A percentile compares a stretch with the other conserved stretches of the same genome.
Conservation (phyloP, 1,140 invertebrate genomes). For the Leguminivora glycinivorella region DNA sequence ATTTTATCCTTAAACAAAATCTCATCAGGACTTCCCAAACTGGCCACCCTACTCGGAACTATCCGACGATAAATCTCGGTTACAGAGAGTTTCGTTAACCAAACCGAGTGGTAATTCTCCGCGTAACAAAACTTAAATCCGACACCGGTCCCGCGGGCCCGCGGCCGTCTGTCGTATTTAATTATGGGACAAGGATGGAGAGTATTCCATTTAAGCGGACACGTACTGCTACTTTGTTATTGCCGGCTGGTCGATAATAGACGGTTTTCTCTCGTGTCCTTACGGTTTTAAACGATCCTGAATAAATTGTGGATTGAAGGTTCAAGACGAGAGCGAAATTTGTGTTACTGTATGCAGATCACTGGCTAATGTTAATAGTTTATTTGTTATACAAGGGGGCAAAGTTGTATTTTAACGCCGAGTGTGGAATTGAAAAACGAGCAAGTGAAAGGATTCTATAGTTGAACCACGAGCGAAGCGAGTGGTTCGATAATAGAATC, state of each 20-base stretch:
- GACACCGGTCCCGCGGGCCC: slow-evolving; percentile 18
- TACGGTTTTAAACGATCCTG: too few relatives aligned
- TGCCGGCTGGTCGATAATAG: not conserved
- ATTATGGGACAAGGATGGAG: slow-evolving; percentile 20
- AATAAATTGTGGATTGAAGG: too few relatives aligned
- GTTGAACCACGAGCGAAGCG: too few relatives aligned
- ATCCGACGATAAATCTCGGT: slow-evolving; percentile 21
- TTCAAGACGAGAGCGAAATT: too few relatives aligned
- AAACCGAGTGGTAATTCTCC: slow-evolving; percentile 25
- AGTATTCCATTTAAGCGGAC: slow-evolving; percentile 23
- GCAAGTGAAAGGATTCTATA: too few relatives aligned
- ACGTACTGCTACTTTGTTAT: slow-evolving; percentile 8
- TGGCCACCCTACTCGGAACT: slow-evolving; percentile 11
- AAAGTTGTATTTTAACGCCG: too few relatives aligned
- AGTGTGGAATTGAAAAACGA: too few relatives aligned
- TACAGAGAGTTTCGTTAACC: slow-evolving; percentile 26
- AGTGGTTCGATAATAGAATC: too few relatives aligned
- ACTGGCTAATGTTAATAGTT: too few relatives aligned
- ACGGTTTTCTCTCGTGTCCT: not conserved
- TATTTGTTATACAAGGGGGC: too few relatives aligned
- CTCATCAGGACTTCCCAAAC: not conserved
- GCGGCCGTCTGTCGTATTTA: slow-evolving; percentile 22
- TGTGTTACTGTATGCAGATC: too few relatives aligned
- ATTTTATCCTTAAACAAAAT: not conserved
- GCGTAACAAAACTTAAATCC: slow-evolving; percentile 28